Conservation (phyloP, 2,888 invertebrate species). For the Synanthedon andrenaeformis region DNA sequence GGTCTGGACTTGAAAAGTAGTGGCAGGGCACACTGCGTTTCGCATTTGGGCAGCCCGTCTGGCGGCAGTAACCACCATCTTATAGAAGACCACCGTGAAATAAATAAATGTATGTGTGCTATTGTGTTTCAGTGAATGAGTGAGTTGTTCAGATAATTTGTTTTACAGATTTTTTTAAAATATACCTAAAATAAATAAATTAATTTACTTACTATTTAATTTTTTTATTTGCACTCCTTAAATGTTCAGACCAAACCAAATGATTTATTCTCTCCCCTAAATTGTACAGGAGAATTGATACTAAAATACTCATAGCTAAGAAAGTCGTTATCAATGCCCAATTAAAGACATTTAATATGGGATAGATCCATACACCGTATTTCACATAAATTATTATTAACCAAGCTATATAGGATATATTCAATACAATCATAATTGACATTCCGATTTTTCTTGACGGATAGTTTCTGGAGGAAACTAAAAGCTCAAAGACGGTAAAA, state of each 20-base stretch:
- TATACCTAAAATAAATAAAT: background rate
- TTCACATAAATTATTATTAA: constrained; percentile 75
- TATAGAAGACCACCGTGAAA: too few species aligned
- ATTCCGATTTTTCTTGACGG: constrained; percentile 76
- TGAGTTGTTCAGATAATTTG: too few species aligned
- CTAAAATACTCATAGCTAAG: constrained; percentile 69
- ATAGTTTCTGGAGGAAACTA: constrained; percentile 77
- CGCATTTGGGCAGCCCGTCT: too few species aligned
- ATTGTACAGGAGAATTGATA: constrained; percentile 73
- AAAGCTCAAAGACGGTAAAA: constrained; percentile 80
- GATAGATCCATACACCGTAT: constrained; percentile 90
- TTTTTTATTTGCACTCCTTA: constrained; percentile 2
- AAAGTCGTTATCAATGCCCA: constrained; percentile 77
- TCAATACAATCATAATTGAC: constrained; percentile 66
- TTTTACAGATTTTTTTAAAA: too few species aligned
- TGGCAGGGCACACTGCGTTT: too few species aligned
- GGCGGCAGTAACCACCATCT: too few species aligned
- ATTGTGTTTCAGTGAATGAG: too few species aligned
- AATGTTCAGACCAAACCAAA: constrained; percentile 70
- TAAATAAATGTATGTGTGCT: too few species aligned
- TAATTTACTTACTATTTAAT: background rate
- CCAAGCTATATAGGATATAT: constrained; percentile 77
- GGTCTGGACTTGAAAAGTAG: too few species aligned
- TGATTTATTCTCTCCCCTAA: constrained; percentile 79
- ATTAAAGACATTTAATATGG: constrained; percentile 81